Conservation (phyloP, 2,888 invertebrate species). For the Macropis europaea region DNA sequence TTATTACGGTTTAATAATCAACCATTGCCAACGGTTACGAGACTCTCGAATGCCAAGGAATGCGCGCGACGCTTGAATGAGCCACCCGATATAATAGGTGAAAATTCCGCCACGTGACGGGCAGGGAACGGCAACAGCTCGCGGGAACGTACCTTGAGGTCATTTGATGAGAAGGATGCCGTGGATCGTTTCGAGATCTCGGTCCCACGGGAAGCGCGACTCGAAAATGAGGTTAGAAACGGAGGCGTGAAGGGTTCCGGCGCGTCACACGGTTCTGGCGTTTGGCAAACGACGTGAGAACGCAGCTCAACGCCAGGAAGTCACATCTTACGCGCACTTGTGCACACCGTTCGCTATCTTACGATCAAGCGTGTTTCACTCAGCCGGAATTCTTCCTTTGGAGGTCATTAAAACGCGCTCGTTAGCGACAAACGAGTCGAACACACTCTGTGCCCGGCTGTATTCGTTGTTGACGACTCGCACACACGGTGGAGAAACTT, state of each 20-base stretch:
- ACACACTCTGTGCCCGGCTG: no score
- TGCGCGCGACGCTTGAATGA: constrained; percentile 32
- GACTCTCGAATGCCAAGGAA: constrained; percentile 38
- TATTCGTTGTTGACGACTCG: no score
- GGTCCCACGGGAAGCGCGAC: not conserved
- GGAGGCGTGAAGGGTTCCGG: not conserved
- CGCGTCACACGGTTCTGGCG: constrained; percentile 15
- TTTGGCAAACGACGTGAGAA: constrained; percentile 19
- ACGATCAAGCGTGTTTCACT: constrained; percentile 22
- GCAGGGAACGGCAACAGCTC: not conserved
- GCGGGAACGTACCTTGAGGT: constrained; percentile 47
- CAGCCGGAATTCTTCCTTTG: not conserved
- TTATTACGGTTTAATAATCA: constrained; percentile 26
- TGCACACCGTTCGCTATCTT: constrained; percentile 10
- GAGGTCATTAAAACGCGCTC: constrained; percentile 23
- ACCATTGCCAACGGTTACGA: constrained; percentile 11
- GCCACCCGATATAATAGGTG: constrained; percentile 1
- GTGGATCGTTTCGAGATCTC: no score
- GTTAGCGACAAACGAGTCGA: not conserved
- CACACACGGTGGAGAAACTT: no score
- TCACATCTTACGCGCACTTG: constrained; percentile 55
- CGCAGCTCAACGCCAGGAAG: constrained; percentile 25
- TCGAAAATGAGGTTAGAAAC: not conserved
- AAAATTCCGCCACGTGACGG: constrained; percentile 39
- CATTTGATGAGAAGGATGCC: constrained; percentile 18